A percentile compares a stretch with the other conserved stretches of the same genome.
These are phyloP conservation scores for Leucophenga montana DNA, from an alignment of 2,888 invertebrate species.

Conservation along the genomic window DNA sequence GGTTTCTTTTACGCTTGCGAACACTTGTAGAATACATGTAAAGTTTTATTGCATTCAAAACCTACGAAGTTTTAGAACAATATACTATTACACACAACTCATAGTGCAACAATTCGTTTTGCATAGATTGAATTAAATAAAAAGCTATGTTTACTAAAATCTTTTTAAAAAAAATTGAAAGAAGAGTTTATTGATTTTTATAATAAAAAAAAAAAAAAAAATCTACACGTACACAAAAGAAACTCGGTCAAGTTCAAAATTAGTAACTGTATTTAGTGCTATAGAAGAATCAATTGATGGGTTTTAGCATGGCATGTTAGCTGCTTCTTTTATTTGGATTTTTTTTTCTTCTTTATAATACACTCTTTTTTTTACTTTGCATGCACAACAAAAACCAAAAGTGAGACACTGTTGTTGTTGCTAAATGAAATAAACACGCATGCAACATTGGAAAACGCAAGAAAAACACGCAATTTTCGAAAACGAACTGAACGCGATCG, in stretches of 20 bases:
- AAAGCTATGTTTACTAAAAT: not conserved
- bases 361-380: conserved; percentile 47
- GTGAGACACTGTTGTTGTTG: conserved; percentile 33
- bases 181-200: not conserved
- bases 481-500: conserved; percentile 43
- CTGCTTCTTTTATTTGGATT: conserved; percentile 30
- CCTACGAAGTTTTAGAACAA: not conserved
- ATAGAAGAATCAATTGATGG: conserved; percentile 7
- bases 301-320: conserved; percentile 9
- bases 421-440: conserved; percentile 51
- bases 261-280: not conserved
- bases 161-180: not conserved
- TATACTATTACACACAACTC: too few relatives aligned
- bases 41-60: too few relatives aligned
- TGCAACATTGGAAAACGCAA: conserved; percentile 64
- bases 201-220: not conserved
- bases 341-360: conserved; percentile 29
- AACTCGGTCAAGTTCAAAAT: conserved; percentile 27
- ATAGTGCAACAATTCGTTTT: not conserved
- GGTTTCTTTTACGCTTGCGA: too few relatives aligned
- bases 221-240: not conserved
- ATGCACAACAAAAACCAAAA: conserved; percentile 44
- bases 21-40: too few relatives aligned
- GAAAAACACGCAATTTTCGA: conserved; percentile 58
- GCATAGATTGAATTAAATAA: not conserved